phyloP scores from a whole-genome alignment of 2,113 vertebrate species.

The Hiodon tergisus region DNA sequence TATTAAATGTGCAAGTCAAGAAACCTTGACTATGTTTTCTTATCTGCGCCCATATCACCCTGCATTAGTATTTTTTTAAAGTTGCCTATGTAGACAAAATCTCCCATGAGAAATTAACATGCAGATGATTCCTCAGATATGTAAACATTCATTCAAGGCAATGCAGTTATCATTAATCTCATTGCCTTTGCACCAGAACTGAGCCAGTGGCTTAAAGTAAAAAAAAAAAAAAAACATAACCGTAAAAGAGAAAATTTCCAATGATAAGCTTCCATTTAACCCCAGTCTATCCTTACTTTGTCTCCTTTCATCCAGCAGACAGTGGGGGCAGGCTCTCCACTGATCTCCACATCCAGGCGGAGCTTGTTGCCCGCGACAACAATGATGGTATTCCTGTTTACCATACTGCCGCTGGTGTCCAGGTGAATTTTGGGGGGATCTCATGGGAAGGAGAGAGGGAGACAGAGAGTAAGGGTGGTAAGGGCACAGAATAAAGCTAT shows the following conservation, averaged over 20 bases:
- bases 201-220: background rate
- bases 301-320: constrained; percentile 73
- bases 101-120: background rate
- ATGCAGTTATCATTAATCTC: background rate
- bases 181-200: background rate
- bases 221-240: background rate
- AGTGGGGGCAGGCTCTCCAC: constrained; percentile 74
- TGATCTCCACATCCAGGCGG: constrained; percentile 75
- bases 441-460: constrained; percentile 33
- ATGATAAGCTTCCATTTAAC: constrained; percentile 3
- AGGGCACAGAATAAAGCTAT: background rate
- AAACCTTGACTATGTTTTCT: background rate
- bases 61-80: background rate
- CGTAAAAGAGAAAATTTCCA: background rate
- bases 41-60: background rate
- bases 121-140: background rate
- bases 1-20: background rate
- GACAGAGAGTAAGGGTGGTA: background rate
- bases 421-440: constrained; percentile 87
- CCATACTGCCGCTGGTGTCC: constrained; percentile 64
- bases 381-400: constrained; percentile 65
- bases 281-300: constrained; percentile 48
- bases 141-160: background rate
- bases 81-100: background rate
- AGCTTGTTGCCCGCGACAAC: constrained; percentile 87